These are phyloP conservation scores for Apodemia duryi DNA, from an alignment of 2,888 invertebrate genomes.

Conservation along the genomic window DNA sequence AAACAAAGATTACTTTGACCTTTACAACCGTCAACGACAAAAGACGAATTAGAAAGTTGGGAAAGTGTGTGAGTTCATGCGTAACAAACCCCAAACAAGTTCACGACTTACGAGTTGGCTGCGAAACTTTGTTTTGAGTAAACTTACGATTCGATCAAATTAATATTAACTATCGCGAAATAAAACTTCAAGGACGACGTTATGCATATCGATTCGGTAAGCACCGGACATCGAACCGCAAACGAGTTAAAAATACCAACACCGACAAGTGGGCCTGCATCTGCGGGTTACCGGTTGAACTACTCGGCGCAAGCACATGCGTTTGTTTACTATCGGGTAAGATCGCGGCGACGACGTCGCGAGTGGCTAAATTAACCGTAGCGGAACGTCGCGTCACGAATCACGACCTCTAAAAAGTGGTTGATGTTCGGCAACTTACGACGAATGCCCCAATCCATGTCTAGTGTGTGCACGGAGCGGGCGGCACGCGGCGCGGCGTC, in stretches of 20 bases:
- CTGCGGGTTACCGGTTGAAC: slow-evolving; percentile 73
- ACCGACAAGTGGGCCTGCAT: slow-evolving; percentile 64
- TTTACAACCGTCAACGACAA: slow-evolving; percentile 41
- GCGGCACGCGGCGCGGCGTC: slow-evolving; percentile 68
- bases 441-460: slow-evolving; percentile 77
- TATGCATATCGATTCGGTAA: slow-evolving; percentile 75
- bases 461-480: slow-evolving; percentile 44
- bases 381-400: slow-evolving; percentile 28
- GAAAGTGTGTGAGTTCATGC: slow-evolving; percentile 41
- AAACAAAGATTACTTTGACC: slow-evolving; percentile 38
- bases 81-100: slow-evolving; percentile 48
- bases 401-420: slow-evolving; percentile 41
- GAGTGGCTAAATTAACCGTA: slow-evolving; percentile 31
- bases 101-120: slow-evolving; percentile 55
- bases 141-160: slow-evolving; percentile 43
- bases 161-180: slow-evolving; percentile 51
- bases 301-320: slow-evolving; percentile 52
- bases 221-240: slow-evolving; percentile 75
- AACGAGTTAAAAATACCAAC: slow-evolving; percentile 77
- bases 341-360: slow-evolving; percentile 46
- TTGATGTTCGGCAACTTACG: slow-evolving; percentile 57
- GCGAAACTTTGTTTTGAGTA: slow-evolving; percentile 41
- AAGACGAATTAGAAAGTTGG: slow-evolving; percentile 51
- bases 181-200: slow-evolving; percentile 63
- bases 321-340: slow-evolving; percentile 74